Conservation (phyloP, 92 coral and sea anemone genomes). For the Micromussa lordhowensis region DNA sequence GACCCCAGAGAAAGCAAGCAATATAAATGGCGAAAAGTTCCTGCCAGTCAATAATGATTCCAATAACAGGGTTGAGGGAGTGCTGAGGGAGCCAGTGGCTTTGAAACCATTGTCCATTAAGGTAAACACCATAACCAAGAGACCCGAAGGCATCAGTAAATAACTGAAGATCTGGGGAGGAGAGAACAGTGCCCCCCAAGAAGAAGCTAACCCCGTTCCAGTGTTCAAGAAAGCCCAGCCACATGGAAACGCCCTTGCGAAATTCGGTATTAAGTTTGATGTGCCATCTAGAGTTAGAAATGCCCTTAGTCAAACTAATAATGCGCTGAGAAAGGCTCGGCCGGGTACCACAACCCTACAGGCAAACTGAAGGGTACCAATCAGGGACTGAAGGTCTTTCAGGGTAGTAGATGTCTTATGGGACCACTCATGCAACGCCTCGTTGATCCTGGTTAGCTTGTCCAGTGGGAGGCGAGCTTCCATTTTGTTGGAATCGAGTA, state of each 20-base stretch:
- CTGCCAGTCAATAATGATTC: slow-evolving; percentile 7
- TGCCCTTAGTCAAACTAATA: slow-evolving; percentile 22
- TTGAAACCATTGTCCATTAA: too few species aligned
- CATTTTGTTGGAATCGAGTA: too few species aligned
- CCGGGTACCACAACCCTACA: slow-evolving; percentile 25
- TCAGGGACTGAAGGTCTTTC: slow-evolving; percentile 24
- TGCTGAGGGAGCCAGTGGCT: too few species aligned
- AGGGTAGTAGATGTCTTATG: neutral
- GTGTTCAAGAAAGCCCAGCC: slow-evolving; percentile 12
- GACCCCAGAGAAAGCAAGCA: slow-evolving; percentile 29
- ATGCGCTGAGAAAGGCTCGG: too few species aligned
- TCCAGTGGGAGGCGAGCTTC: too few species aligned
- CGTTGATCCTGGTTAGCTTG: neutral
- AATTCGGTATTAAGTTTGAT: neutral
- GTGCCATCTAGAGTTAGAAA: neutral
- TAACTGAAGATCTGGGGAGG: neutral
- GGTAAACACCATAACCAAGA: too few species aligned
- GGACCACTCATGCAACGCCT: neutral
- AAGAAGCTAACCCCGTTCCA: slow-evolving; percentile 27
- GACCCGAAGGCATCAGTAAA: too few species aligned
- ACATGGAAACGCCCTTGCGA: slow-evolving; percentile 26
- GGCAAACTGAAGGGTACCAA: slow-evolving; percentile 40
- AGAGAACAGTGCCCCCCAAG: neutral
- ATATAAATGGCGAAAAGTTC: neutral
- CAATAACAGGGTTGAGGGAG: neutral